Evolutionary conservation across 1,140 invertebrate genomes (phyloP).

Genomic region (Megathymus violae): DNA sequence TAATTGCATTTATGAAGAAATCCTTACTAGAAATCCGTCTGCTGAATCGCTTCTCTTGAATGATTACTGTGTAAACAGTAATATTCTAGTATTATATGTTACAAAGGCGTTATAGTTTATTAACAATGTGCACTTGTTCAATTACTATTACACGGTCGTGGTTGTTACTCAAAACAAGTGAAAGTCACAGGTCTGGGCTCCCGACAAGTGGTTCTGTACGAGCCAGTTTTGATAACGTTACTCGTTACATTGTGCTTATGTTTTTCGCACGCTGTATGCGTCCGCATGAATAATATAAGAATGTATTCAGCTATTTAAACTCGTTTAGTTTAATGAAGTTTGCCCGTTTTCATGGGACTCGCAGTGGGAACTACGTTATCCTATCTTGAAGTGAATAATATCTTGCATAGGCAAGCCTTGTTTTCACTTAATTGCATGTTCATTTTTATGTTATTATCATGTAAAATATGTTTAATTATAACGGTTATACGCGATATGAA

Average conservation of each 20-base stretch:
- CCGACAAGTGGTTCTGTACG: slow-evolving; percentile 24
- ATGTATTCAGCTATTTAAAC: slow-evolving; percentile 14
- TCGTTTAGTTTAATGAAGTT: slow-evolving; percentile 29
- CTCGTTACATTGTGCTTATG: background rate
- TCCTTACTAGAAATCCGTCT: background rate
- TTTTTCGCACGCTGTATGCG: slow-evolving; percentile 11
- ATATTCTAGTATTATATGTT: background rate
- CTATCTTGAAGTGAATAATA: too few species aligned
- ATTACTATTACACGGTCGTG: slow-evolving; percentile 4
- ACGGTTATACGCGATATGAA: too few species aligned
- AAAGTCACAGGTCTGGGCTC: slow-evolving; percentile 36
- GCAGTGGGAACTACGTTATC: background rate
- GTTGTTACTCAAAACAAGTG: slow-evolving; percentile 33
- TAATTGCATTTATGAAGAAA: background rate
- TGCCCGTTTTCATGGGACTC: slow-evolving; percentile 9
- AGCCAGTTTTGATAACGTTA: slow-evolving; percentile 29
- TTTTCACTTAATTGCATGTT: too few species aligned
- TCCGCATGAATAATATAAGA: slow-evolving; percentile 13
- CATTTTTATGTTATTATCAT: too few species aligned
- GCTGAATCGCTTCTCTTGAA: slow-evolving; percentile 10
- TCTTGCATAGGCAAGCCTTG: too few species aligned
- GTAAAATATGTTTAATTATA: too few species aligned
- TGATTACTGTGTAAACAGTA: too few species aligned
- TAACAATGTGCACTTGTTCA: slow-evolving; percentile 22
- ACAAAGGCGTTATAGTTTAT: slow-evolving; percentile 18